A percentile compares a stretch with the other conserved stretches of the same genome.
Evolutionary conservation across 2,797 vertebrate genomes (phyloP).

Genomic region (Lepus oiostolus): DNA sequence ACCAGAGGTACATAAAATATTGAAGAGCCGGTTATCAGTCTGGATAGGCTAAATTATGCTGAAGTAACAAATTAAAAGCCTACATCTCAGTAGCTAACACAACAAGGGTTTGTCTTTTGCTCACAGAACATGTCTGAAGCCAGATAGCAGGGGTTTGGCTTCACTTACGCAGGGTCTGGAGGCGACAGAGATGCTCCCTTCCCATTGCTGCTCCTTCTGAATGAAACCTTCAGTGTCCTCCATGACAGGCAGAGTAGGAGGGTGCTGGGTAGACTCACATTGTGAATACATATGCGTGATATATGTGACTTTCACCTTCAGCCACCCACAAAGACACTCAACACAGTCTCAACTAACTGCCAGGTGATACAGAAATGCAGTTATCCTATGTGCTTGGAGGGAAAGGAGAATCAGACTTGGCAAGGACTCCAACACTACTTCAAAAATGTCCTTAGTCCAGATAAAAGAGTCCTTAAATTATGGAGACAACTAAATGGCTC

Average conservation of each 20-base stretch:
- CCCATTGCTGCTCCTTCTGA: background rate
- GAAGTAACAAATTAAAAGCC: constrained; percentile 17
- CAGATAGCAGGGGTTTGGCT: background rate
- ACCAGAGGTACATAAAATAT: constrained; percentile 33
- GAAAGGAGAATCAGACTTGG: background rate
- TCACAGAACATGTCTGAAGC: background rate
- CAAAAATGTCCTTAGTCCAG: background rate
- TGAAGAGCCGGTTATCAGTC: background rate
- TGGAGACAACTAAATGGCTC: background rate
- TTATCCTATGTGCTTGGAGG: background rate
- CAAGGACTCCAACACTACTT: background rate
- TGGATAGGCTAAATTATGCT: constrained; percentile 56
- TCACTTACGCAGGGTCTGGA: background rate
- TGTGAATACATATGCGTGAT: background rate
- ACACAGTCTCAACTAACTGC: background rate
- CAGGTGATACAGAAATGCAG: background rate
- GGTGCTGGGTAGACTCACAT: background rate
- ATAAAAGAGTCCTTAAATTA: constrained; percentile 35
- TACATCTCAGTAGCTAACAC: background rate
- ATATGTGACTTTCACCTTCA: background rate
- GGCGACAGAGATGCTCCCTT: background rate
- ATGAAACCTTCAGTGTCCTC: background rate
- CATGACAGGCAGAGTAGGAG: background rate
- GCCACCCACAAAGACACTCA: constrained; percentile 19
- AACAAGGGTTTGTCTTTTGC: background rate